These are phyloP conservation scores for Pantala flavescens DNA, from an alignment of 1,140 invertebrate species.

Conservation along the genomic window DNA sequence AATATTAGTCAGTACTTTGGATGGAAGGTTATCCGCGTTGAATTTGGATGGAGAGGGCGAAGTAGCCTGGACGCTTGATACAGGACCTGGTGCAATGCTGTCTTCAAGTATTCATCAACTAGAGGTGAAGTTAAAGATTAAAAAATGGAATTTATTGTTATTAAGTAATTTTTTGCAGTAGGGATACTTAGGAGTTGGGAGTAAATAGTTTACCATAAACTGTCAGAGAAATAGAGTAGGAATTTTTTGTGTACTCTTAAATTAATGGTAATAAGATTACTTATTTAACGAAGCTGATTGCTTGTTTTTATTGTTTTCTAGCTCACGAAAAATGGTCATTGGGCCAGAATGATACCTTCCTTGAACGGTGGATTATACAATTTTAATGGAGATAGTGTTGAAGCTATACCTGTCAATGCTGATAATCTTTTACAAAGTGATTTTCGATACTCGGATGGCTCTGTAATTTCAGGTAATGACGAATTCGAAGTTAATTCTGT, in stretches of 20 bases:
- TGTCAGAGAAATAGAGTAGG: not conserved
- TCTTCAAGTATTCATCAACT: conserved; percentile 74
- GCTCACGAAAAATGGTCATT: conserved; percentile 76
- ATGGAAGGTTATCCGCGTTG: conserved; percentile 72
- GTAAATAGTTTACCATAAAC: no score
- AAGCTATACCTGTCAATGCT: conserved; percentile 73
- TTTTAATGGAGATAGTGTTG: conserved; percentile 78
- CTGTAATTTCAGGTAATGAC: conserved; percentile 68
- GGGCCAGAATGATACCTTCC: conserved; percentile 80
- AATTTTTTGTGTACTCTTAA: not conserved
- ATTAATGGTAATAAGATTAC: not conserved
- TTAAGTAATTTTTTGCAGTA: no score
- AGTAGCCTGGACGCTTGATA: conserved; percentile 61
- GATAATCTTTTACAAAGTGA: conserved; percentile 69
- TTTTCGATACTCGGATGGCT: conserved; percentile 71
- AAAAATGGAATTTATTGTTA: not conserved
- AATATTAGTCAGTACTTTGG: conserved; percentile 74
- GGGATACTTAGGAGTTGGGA: no score
- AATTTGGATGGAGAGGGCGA: conserved; percentile 54
- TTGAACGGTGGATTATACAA: conserved; percentile 81
- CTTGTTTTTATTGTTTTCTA: conserved; percentile 32
- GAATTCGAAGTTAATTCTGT: no score
- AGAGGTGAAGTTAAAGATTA: conserved; percentile 45
- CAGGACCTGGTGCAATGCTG: conserved; percentile 58
- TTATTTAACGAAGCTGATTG: no score